phyloP scores from a whole-genome alignment of 2,888 invertebrate species.

The Conistra vaccinii region DNA sequence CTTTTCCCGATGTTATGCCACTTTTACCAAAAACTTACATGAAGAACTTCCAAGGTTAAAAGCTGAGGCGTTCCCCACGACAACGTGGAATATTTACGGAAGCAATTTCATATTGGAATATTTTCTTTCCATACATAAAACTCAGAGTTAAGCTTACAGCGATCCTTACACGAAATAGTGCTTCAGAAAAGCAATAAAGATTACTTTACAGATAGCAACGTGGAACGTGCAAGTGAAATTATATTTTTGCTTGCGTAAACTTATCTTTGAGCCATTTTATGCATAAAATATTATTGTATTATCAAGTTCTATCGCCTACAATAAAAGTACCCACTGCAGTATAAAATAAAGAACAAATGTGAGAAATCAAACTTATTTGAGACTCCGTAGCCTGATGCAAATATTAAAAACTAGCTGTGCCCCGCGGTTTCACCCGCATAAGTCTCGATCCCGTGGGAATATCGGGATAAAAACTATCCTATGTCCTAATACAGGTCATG shows the following conservation, averaged over 20 bases:
- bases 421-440: too few species aligned
- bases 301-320: constrained; percentile 10
- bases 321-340: constrained; percentile 1
- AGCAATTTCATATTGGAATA: neutral
- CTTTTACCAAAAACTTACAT: neutral
- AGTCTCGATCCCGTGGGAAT: too few species aligned
- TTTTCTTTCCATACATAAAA: constrained; percentile 39
- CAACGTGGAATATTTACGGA: constrained; percentile 12
- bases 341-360: neutral
- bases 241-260: constrained; percentile 49
- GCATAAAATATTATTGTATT: constrained; percentile 38
- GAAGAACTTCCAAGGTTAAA: neutral
- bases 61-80: neutral
- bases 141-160: constrained; percentile 27
- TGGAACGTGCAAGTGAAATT: constrained; percentile 44
- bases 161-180: constrained; percentile 47
- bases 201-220: constrained; percentile 49
- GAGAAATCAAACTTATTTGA: neutral
- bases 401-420: neutral
- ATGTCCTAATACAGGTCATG: too few species aligned
- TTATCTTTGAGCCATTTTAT: constrained; percentile 47
- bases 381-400: neutral
- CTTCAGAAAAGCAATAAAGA: constrained; percentile 57
- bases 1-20: neutral
- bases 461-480: too few species aligned